Percentiles rank a stretch among this genome's conserved stretches.
These are phyloP conservation scores for Drosophila pegasa DNA, from an alignment of 2,888 invertebrate genomes.

Conservation along the genomic window DNA sequence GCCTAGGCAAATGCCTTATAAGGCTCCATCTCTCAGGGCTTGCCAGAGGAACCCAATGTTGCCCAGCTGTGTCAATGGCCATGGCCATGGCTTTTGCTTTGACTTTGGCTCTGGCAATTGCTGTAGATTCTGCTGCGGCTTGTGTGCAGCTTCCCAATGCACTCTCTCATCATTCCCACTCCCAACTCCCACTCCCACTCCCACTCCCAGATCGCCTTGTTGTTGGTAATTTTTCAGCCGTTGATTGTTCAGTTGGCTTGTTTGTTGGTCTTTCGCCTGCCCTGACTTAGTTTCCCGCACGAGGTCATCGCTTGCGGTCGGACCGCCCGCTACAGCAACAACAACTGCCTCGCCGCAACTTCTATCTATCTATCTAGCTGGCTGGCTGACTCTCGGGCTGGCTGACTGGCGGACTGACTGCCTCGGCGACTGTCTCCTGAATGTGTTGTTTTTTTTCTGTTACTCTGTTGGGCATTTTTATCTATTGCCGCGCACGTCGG, in stretches of 20 bases:
- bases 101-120: too few species aligned
- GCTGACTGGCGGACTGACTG: conserved; percentile 1
- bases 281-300: conserved; percentile 76
- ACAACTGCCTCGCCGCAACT: conserved; percentile 12
- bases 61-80: conserved; percentile 62
- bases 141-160: conserved; percentile 16
- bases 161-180: conserved; percentile 6
- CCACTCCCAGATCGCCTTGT: not conserved
- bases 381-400: conserved; percentile 2
- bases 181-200: conserved; percentile 26
- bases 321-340: conserved; percentile 46
- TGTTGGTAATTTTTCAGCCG: conserved; percentile 55
- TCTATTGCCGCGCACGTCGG: conserved; percentile 72
- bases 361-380: conserved; percentile 38
- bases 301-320: conserved; percentile 75
- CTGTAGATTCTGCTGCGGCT: conserved; percentile 11
- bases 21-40: conserved; percentile 48
- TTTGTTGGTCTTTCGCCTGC: conserved; percentile 40
- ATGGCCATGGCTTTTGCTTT: conserved; percentile 32
- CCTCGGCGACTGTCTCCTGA: conserved; percentile 53
- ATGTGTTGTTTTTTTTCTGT: conserved; percentile 56
- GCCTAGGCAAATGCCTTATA: conserved; percentile 42
- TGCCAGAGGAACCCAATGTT: conserved; percentile 30
- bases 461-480: conserved; percentile 53
- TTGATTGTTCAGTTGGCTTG: conserved; percentile 50